Evolutionary conservation across 2,888 invertebrate genomes (phyloP), one percentile per base, ranked within the genome.

Genomic region (Acanthosepion esculentum): DNA sequence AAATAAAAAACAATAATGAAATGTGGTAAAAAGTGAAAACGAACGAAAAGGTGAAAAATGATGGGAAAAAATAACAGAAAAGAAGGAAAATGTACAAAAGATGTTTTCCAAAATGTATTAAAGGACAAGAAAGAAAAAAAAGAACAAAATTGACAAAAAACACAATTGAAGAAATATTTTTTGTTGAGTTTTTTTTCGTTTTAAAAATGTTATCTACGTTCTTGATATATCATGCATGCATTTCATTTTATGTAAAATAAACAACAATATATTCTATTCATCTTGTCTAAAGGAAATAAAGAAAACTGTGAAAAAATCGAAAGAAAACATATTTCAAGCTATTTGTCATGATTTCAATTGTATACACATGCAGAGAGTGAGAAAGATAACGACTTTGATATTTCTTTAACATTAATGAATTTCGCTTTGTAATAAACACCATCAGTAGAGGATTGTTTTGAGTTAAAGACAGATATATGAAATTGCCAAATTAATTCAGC

Each of bases 141-240:
- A 78, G n/a, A 15, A 78, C n/a, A 78, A 78, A 78, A 78, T 26
- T 26, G 64, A 78, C 41, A 41, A 41, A 41, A 41, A 41, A 41
- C n/a, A 93, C 53, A 93, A 93, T 93, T n/a, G 29, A 93, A 93
- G 93, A 93, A 93, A 93, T 93, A 93, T 93, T 93, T 93, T 93
- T 93, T 93, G 93, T 93, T 93, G 93, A 93, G 93, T 53, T 93
- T 48, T 92, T 92, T 93, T 93, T 93, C 93, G 50, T 93, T 93
- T 50, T 53, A 93, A 93, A 48, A 48, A 93, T 93, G 93, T 93
- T 93, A 93, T 93, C 48, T 93, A 93, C 93, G 48, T 93, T 93
- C 93, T 93, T 93, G 93, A 93, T 93, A 93, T 93, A 93, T 53
- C 48, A 50, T 53, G 93, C 93, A 93, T 93, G 93, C 23, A 93